A percentile compares a stretch with the other conserved stretches of the same genome.
These are phyloP conservation scores for Drosophila insularis DNA, from an alignment of 1,140 invertebrate genomes.

Conservation along the genomic window DNA sequence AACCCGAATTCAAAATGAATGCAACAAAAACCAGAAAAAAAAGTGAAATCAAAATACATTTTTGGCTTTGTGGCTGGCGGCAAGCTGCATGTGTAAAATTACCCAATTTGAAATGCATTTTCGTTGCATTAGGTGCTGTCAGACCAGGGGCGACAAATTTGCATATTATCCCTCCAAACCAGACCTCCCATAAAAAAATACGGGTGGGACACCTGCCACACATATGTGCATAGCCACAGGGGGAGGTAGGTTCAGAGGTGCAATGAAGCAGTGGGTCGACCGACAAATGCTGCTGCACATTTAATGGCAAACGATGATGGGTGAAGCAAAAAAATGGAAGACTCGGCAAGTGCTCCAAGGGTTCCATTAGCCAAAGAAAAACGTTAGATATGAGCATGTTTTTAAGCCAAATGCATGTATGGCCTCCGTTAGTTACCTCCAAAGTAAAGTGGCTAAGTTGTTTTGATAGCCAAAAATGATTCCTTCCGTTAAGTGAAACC, in stretches of 20 bases:
- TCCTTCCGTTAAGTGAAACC: neutral
- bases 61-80: conserved; percentile 51
- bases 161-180: conserved; percentile 47
- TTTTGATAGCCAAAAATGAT: conserved; percentile 4
- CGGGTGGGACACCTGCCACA: conserved; percentile 24
- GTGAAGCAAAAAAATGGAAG: neutral
- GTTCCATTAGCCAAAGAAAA: conserved; percentile 66
- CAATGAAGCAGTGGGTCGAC: neutral
- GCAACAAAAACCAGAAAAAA: neutral
- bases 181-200: conserved; percentile 26
- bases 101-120: conserved; percentile 76
- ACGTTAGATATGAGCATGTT: conserved; percentile 33
- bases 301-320: conserved; percentile 49
- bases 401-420: conserved; percentile 10
- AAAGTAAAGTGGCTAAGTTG: neutral
- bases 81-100: conserved; percentile 68
- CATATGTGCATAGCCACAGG: conserved; percentile 13
- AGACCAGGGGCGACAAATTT: conserved; percentile 48
- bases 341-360: conserved; percentile 23
- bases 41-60: conserved; percentile 64
- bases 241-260: neutral
- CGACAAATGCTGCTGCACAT: conserved; percentile 1
- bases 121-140: conserved; percentile 56
- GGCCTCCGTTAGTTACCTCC: conserved; percentile 15
- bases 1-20: neutral